Conservation (phyloP, 2,797 vertebrate genomes). For the Miichthys miiuy region DNA sequence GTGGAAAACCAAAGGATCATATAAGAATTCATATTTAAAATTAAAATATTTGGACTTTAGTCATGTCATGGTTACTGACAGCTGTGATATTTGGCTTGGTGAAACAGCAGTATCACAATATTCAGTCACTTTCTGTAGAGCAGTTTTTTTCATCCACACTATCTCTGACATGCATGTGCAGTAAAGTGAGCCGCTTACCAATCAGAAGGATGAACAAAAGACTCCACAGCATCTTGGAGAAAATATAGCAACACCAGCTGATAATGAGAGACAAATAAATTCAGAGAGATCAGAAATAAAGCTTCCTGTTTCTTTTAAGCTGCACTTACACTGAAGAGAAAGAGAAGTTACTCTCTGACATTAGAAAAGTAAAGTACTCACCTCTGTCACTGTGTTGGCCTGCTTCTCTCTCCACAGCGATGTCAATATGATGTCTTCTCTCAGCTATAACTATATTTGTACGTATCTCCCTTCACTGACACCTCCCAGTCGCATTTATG, state of each 20-base stretch:
- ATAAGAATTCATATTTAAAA: too few species aligned
- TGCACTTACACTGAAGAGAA: background rate
- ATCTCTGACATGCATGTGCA: background rate
- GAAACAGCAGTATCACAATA: too few species aligned
- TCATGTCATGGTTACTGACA: too few species aligned
- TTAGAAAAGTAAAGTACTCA: background rate
- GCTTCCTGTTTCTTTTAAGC: too few species aligned
- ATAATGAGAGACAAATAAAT: background rate
- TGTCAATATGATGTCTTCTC: background rate
- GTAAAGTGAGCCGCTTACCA: slow-evolving; percentile 23
- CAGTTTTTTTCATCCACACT: background rate
- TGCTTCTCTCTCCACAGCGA: background rate
- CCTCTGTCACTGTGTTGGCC: background rate
- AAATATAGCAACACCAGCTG: background rate
- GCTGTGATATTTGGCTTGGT: too few species aligned
- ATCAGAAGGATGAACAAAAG: slow-evolving; percentile 8
- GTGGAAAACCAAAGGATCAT: too few species aligned
- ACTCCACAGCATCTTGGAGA: slow-evolving; percentile 38
- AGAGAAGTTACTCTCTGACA: background rate
- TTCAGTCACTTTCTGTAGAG: too few species aligned
- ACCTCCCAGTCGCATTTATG: too few species aligned
- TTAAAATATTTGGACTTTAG: too few species aligned
- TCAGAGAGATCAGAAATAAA: too few species aligned
- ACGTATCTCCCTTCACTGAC: too few species aligned
- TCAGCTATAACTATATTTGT: background rate